phyloP scores from a whole-genome alignment of 2,797 vertebrate genomes.

The Yasuhikotakia modesta region DNA sequence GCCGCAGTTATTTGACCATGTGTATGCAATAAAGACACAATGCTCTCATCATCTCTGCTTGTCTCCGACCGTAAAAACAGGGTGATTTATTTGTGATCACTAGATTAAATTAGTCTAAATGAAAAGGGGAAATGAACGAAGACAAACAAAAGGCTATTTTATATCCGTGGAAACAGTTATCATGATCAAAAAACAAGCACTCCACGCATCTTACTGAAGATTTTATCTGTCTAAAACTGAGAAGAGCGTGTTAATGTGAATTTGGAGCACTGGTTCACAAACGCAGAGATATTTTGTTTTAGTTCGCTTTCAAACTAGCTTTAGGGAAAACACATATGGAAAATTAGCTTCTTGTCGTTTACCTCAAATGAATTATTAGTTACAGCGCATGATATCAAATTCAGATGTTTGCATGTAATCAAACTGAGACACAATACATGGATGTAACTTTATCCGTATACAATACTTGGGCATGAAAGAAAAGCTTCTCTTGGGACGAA shows the following conservation, averaged over 20 bases:
- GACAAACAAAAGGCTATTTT: slow-evolving; percentile 38
- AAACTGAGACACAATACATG: slow-evolving; percentile 37
- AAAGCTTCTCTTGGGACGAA: slow-evolving; percentile 12
- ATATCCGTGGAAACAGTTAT: slow-evolving; percentile 43
- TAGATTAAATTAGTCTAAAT: slow-evolving; percentile 54
- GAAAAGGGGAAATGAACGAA: slow-evolving; percentile 6
- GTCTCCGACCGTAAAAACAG: slow-evolving; percentile 28
- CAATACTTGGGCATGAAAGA: slow-evolving; percentile 22
- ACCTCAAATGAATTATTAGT: slow-evolving; percentile 41
- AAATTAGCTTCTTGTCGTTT: slow-evolving; percentile 15
- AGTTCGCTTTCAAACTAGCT: slow-evolving; percentile 4
- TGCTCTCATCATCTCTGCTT: slow-evolving; percentile 28
- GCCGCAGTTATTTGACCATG: slow-evolving; percentile 37
- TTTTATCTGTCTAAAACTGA: slow-evolving; percentile 2
- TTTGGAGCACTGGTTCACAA: slow-evolving; percentile 19
- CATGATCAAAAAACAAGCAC: slow-evolving; percentile 34
- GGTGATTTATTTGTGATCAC: slow-evolving; percentile 63
- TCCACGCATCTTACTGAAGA: slow-evolving; percentile 8
- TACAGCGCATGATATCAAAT: slow-evolving; percentile 38
- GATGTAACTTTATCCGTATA: slow-evolving; percentile 30
- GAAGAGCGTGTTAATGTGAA: slow-evolving; percentile 25
- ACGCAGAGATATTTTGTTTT: not conserved
- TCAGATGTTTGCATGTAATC: slow-evolving; percentile 10
- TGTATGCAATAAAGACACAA: slow-evolving; percentile 30
- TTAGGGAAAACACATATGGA: slow-evolving; percentile 29